Percentiles rank a stretch among this genome's conserved stretches.
Conservation (phyloP, 2,113 vertebrate species). For the Morone chrysops region DNA sequence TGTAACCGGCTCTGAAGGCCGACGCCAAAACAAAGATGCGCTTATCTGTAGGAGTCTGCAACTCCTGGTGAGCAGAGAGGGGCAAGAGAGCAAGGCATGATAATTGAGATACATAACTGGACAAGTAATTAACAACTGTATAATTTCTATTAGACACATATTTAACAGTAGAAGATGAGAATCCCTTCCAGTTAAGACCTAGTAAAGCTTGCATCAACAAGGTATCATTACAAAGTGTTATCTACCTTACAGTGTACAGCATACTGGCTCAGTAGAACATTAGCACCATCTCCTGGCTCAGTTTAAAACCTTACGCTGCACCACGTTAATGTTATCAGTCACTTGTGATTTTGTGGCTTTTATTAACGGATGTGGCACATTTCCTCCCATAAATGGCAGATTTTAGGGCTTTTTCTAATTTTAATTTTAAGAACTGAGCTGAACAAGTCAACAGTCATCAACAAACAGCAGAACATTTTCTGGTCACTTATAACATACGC, state of each 20-base stretch:
- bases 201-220: not conserved
- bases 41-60: conserved; percentile 95
- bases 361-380: not conserved
- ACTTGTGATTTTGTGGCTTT: not conserved
- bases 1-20: conserved; percentile 90
- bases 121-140: not conserved
- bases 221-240: not conserved
- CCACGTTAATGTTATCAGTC: not conserved
- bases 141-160: not conserved
- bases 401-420: no score
- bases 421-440: not conserved
- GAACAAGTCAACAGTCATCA: not conserved
- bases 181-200: not conserved
- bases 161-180: not conserved
- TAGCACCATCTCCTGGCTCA: conserved; percentile 2
- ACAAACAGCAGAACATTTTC: not conserved
- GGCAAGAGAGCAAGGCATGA: no score
- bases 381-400: not conserved
- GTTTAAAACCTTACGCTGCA: not conserved
- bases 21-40: conserved; percentile 95
- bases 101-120: not conserved
- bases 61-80: conserved; percentile 84
- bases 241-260: not conserved
- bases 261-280: not conserved
- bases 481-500: no score